Percentiles rank a stretch among this genome's conserved stretches.
phyloP scores from a whole-genome alignment of 2,888 invertebrate species.

The Xanthia icteritia region DNA sequence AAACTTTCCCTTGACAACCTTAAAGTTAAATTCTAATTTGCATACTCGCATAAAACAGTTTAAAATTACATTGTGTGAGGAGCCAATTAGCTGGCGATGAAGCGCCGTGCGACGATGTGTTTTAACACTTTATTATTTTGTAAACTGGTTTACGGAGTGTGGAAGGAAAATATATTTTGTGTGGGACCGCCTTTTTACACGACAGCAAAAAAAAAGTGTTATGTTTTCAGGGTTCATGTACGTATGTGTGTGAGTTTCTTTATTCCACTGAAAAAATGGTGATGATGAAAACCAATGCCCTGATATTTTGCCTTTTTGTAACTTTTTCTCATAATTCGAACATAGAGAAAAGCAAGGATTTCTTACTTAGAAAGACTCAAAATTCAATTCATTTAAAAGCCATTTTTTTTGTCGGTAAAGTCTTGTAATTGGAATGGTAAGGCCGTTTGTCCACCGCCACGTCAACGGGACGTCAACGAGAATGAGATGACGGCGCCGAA shows the following conservation, averaged over 20 bases:
- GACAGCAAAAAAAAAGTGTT: too few species aligned
- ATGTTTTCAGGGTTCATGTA: too few species aligned
- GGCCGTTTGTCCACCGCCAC: too few species aligned
- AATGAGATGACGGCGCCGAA: too few species aligned
- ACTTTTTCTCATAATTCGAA: not conserved
- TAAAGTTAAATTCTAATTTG: conserved; percentile 66
- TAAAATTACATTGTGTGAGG: conserved; percentile 58
- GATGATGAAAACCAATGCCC: not conserved
- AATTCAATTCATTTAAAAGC: too few species aligned
- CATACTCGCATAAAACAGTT: conserved; percentile 61
- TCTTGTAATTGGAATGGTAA: too few species aligned
- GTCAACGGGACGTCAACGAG: too few species aligned
- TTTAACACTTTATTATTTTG: conserved; percentile 51
- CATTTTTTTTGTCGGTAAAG: not conserved
- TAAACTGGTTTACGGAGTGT: not conserved
- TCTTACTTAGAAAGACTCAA: not conserved
- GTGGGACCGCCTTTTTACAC: not conserved
- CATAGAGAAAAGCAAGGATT: not conserved
- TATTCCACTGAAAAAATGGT: not conserved
- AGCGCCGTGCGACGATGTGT: conserved; percentile 28
- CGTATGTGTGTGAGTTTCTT: too few species aligned
- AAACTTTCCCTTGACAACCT: conserved; percentile 56
- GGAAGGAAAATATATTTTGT: not conserved
- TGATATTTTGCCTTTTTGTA: not conserved
- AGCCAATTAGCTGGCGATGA: conserved; percentile 50